phyloP scores from a whole-genome alignment of 2,888 invertebrate species.

The Stenchaetothrips biformis region DNA sequence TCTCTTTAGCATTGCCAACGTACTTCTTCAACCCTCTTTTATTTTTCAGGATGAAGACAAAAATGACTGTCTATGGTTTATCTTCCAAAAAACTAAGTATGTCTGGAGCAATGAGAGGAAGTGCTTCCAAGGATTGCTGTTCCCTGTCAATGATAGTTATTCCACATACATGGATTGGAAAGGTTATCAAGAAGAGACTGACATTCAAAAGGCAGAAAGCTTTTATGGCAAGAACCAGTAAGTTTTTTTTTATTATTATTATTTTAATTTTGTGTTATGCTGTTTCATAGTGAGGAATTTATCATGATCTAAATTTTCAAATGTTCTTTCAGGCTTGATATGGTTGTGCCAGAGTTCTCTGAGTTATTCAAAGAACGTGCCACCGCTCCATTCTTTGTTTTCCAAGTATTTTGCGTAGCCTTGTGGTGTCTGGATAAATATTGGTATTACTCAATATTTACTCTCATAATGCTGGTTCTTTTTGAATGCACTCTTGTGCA shows the following conservation, averaged over 20 bases:
- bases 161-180: conserved; percentile 75
- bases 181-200: conserved; percentile 79
- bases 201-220: conserved; percentile 67
- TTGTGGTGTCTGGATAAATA: conserved; percentile 99
- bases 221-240: conserved; percentile 89
- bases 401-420: conserved; percentile 98
- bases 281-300: conserved; percentile 31
- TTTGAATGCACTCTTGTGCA: conserved; percentile 98
- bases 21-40: conserved; percentile 28
- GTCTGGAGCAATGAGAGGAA: conserved; percentile 80
- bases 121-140: conserved; percentile 73
- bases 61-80: conserved; percentile 70
- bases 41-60: conserved; percentile 47
- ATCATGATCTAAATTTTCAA: conserved; percentile 14
- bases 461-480: conserved; percentile 88
- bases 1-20: not conserved
- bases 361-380: conserved; percentile 96
- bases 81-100: conserved; percentile 97
- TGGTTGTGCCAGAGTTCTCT: conserved; percentile 92
- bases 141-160: conserved; percentile 70
- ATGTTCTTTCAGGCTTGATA: conserved; percentile 54
- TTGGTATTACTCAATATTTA: conserved; percentile 97
- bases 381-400: conserved; percentile 98
- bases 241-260: conserved; percentile 41
- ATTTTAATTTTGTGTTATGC: conserved; percentile 28